Evolutionary conservation across 2,113 vertebrate genomes (phyloP).

Genomic region (Nicator chloris): DNA sequence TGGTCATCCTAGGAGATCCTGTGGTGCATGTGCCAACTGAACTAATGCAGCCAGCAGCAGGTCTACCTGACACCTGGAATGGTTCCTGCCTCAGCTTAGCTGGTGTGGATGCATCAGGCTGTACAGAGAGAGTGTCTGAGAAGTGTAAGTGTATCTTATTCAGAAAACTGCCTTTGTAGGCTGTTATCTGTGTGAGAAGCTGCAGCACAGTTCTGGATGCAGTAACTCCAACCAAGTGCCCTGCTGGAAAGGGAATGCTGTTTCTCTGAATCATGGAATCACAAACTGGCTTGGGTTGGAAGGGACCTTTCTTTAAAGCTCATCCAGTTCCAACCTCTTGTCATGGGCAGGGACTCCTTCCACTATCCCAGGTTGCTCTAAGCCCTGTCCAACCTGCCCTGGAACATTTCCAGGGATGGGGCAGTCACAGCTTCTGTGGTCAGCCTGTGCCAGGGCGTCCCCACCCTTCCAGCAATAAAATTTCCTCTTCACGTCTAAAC

Average conservation of each 20-base stretch:
- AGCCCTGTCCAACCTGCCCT: rapidly evolving
- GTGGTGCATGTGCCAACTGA: not conserved
- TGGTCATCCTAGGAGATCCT: not conserved
- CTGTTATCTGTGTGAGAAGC: not conserved
- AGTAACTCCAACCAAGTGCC: not conserved
- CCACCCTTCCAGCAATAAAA: not conserved
- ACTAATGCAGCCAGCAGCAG: not conserved
- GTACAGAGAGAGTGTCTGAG: not conserved
- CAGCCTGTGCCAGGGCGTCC: rapidly evolving
- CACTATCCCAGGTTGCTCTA: not conserved
- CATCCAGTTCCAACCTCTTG: not conserved
- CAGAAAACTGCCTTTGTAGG: not conserved
- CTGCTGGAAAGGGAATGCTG: not conserved
- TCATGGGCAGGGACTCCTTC: not conserved
- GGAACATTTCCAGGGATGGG: not conserved
- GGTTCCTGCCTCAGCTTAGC: not conserved
- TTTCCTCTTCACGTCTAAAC: not conserved
- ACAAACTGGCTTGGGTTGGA: not conserved
- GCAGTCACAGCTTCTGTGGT: not conserved
- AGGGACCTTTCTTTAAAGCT: not conserved
- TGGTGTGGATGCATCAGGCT: not conserved
- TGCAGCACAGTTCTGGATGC: not conserved
- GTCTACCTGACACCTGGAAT: not conserved
- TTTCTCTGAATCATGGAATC: not conserved
- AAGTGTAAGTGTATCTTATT: not conserved